Base-by-base conservation (phyloP, 92 coral and sea anemone genomes). In the Chrysogorgia sp. region DNA sequence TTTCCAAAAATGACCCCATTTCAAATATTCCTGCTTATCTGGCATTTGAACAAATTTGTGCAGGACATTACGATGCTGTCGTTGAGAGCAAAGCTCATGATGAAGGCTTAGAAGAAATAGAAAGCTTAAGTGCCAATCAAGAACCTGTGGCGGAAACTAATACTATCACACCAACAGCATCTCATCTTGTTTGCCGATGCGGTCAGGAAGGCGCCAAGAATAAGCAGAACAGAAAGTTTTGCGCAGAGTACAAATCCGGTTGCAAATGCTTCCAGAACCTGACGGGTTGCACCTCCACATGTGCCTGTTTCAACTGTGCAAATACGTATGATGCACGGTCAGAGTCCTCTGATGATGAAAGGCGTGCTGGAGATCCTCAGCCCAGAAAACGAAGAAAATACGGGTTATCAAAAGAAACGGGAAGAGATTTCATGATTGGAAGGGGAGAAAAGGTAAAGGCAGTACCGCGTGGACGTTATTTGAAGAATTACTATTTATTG, bases 201-300 rank as follows among this genome's bases (percentile, higher is more conserved):
- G 84, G 84, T 13, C 69, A 72, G 35, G 84, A 78, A 15, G 62
- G 70, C 33, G 78, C 84, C 58, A 67, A 55, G 69, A 52, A 80
- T 28, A 75, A 75, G 34, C 26, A 59, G 33, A 45, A 28, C 57
- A 75, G 81, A 34, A 25, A 35, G 43, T 75, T 75, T 59, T 77
- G 74, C 43, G 67, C 32, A 28, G 40, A 65, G 34, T 67, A 80
- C 24, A 80, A 67, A 12, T 52, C 53, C 21, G 58, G 66, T 40
- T 80, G 84, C 40, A 66, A 80, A 49, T 79, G 83, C 55, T 65
- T 62, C 29, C 83, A 48, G 24, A 80, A 45, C 52, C 34, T 80
- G 43, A 80, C 50, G 35, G 75, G 76, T 20, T 80, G 78, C 71
- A 80, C 67, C 20, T 55, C 43, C 33, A 20, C 33, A 23, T 80